Base-by-base conservation (phyloP, 2,113 vertebrate genomes). In the Malaclemys terrapin region DNA sequence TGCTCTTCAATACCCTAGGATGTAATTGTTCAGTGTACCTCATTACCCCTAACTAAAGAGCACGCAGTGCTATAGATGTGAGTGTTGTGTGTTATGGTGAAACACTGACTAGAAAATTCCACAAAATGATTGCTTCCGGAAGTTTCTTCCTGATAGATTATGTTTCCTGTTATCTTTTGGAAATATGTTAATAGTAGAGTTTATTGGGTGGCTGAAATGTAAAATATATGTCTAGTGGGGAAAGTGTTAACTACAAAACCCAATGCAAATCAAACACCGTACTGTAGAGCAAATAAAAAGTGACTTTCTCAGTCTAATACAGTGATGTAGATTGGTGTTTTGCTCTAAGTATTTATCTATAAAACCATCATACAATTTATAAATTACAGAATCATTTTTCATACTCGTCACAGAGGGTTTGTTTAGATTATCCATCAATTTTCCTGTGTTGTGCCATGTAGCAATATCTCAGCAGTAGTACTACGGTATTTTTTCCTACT, bases 61-160 rank as follows among this genome's bases (percentile, higher is more conserved):
- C 17, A 54, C 27, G 87, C 31, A 47, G 29, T 82, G 69, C 82
- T 22, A 75, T 8, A 93, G 69, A 54, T n/a, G 17, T 3, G 14
- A 91, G 50, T 0, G 0, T 38, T 88, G 85, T 59, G 59, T 0
- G 0, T 14, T 38, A 38, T 31, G 35, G 1, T 89, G 53, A 86
- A 87, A 85, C 20, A 45, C 5, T 52, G 35, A 76, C 22, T 31
- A 1, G 0, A 85, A 38, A 25, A 91, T 56, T 87, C 89, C 47
- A 54, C 87, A 47, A 38, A 89, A 8, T 54, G 79, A 14, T 78
- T 53, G 20, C 82, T 69, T 69, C 82, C 78, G 10, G 56, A 86
- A 38, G 47, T 91, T 24, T 82, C 35, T 84, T 84, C 38, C 78
- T 62, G 25, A 14, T 13, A 35, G 6, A 19, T 49, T 17, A 69